Base-by-base conservation (phyloP, 1,140 invertebrate genomes). In the Steinernema feltiae region DNA sequence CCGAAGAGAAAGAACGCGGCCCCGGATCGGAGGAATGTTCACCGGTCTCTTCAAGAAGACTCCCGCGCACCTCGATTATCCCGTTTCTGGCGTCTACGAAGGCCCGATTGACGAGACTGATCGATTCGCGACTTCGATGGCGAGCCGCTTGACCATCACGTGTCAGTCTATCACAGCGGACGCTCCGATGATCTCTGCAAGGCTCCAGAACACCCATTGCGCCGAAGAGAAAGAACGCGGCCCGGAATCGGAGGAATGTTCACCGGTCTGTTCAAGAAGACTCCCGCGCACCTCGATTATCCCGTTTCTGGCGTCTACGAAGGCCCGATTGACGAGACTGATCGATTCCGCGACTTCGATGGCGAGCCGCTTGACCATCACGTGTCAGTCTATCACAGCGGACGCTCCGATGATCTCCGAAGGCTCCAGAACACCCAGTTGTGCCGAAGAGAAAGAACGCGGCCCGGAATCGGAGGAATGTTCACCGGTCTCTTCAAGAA, bases 11-110 rank as follows among this genome's bases (percentile, higher is more conserved):
- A 21, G 24, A 30, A 73, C 30, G 46, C 30, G 30, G 48, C 53
- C 27, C 30, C 31, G 24, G n/a, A 53, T 35, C 73, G 0, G 31
- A 32, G 70, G 31, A 73, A 76, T 63, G 53, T 30, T 76, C 18
- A 69, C 75, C 17, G 75, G 75, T 29, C 69, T 76, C 30, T 76
- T 76, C 75, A 76, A 76, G 75, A 48, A 63, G 29, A 35, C 29
- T 48, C 71, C 71, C 18, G 35, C 75, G 30, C 75, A 71, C 41
- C 70, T 53, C 21, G 75, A 76, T 18, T 76, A 76, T 69, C 75
- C 75, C 48, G 30, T 31, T 32, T 73, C 70, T n/a, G 75, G 48
- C 17, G n/a, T n/a, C 1, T 76, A 76, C 31, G 70, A 72, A 29
- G 75, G 75, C 72, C 70, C 70, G 0, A 0, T 76, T 30, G 75